Conservation (phyloP, 2,113 vertebrate species). For the Coracopsis vasa region DNA sequence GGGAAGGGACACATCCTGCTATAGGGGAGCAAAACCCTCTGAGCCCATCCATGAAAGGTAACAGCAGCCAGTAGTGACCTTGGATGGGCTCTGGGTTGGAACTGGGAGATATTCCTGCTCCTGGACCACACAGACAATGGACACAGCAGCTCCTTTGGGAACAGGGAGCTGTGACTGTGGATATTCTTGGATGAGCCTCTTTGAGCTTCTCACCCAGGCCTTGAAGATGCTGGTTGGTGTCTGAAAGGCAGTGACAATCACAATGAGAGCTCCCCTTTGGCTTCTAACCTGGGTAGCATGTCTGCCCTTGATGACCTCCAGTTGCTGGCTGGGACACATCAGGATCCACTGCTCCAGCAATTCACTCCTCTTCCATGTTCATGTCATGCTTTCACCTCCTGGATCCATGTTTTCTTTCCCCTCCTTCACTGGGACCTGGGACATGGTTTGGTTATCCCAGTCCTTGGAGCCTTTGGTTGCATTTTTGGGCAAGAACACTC, state of each 20-base stretch:
- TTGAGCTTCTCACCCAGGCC: neutral
- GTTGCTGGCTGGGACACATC: neutral
- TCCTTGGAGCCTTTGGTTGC: neutral
- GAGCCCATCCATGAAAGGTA: too few species aligned
- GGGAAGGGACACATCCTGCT: neutral
- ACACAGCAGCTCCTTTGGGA: neutral
- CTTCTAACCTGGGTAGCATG: neutral
- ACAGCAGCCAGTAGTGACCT: neutral
- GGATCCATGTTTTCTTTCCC: neutral
- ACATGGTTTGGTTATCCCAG: neutral
- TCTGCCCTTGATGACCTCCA: neutral
- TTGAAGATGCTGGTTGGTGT: neutral
- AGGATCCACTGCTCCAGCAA: neutral
- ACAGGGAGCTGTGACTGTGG: neutral
- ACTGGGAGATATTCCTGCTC: neutral
- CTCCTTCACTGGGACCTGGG: neutral
- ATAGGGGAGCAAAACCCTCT: neutral
- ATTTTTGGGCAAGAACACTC: neutral
- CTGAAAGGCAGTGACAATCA: neutral
- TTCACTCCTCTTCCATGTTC: neutral
- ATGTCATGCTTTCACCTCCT: neutral
- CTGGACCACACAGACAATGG: neutral
- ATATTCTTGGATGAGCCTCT: neutral
- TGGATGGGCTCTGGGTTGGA: neutral
- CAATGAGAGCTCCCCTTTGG: neutral